Base-by-base conservation (phyloP, 2,797 vertebrate genomes). In the Dallia pectoralis region DNA sequence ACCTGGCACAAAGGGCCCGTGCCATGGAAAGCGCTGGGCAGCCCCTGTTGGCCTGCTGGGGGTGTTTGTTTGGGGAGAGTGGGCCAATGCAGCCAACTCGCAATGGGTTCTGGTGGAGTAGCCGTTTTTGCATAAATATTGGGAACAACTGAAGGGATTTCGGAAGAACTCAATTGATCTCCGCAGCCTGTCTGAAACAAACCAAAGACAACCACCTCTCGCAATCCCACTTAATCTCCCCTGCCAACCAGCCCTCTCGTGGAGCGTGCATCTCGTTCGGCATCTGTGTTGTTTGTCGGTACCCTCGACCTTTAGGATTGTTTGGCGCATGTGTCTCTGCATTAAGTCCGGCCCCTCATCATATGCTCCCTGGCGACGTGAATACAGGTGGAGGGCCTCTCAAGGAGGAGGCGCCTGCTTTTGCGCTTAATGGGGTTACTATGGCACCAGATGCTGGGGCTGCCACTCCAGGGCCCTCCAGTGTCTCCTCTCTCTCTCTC, bases 301-400 rank as follows among this genome's bases (percentile, higher is more conserved):
- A 80, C 78, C 81, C 47, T 77, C 87, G 90, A 15, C 70, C 15
- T 65, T 32, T 16, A 18, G 16, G 36, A 32, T 32, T 62, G 27
- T 29, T 19, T 27, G 66, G 40, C 66, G 18, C 33, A 36, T 71
- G 65, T 51, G 61, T 70, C 65, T 72, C 77, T 87, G 82, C 86
- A 82, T 93, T 87, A 87, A 89, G 81, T 79, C 81, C 84, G 77
- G 89, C 86, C 83, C 88, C 90, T 90, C 89, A 87, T 91, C 89
- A 84, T 83, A 78, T 75, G 70, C 83, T 77, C 83, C 87, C 87
- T 90, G 33, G 89, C 89, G 90, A 93, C 92, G 87, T 85, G 85
- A 92, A 91, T 92, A 84, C 81, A 91, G 89, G 91, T 92, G 86
- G 87, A 90, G 89, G 88, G 91, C 91, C 91, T 92, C 91, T 94